Percentiles rank a stretch among this genome's conserved stretches.
These are phyloP conservation scores for Decapterus maruadsi DNA, from an alignment of 2,797 vertebrate genomes.

Conservation along the genomic window DNA sequence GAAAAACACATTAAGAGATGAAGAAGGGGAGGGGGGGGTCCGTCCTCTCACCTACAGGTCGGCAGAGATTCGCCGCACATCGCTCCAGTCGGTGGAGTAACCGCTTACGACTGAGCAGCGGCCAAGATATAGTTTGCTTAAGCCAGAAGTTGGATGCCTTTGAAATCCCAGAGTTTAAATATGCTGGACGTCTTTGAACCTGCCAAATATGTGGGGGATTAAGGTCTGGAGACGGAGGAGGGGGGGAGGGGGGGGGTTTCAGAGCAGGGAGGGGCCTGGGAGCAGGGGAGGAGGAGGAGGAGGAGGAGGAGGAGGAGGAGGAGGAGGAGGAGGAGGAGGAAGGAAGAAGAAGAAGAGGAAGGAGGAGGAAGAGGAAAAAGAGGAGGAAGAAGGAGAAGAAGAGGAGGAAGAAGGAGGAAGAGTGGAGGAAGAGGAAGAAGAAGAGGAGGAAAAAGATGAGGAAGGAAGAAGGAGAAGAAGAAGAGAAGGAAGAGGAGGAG, in stretches of 20 bases:
- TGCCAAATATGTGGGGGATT: slow-evolving; percentile 68
- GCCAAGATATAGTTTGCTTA: slow-evolving; percentile 50
- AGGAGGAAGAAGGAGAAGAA: too few species aligned
- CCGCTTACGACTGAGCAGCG: slow-evolving; percentile 37
- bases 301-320: too few species aligned
- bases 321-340: too few species aligned
- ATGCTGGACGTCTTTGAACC: slow-evolving; percentile 62
- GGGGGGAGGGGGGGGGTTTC: slow-evolving; percentile 51
- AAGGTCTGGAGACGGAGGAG: slow-evolving; percentile 23
- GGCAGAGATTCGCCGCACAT: slow-evolving; percentile 23
- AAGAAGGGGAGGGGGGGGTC: slow-evolving; percentile 3
- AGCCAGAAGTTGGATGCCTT: slow-evolving; percentile 57
- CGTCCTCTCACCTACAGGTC: slow-evolving; percentile 1
- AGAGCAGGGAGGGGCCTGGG: neutral
- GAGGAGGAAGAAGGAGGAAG: too few species aligned
- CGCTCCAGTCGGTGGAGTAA: slow-evolving; percentile 26
- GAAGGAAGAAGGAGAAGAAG: too few species aligned
- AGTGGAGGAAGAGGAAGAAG: too few species aligned
- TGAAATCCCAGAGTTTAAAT: slow-evolving; percentile 67
- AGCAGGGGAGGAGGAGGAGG: too few species aligned
- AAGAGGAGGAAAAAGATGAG: too few species aligned
- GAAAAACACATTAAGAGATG: neutral
- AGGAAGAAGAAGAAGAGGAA: too few species aligned
- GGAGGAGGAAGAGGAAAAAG: too few species aligned
- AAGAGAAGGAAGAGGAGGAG: too few species aligned